Base-by-base conservation (phyloP, 2,888 invertebrate genomes). In the Ramazzottius varieornatus region DNA sequence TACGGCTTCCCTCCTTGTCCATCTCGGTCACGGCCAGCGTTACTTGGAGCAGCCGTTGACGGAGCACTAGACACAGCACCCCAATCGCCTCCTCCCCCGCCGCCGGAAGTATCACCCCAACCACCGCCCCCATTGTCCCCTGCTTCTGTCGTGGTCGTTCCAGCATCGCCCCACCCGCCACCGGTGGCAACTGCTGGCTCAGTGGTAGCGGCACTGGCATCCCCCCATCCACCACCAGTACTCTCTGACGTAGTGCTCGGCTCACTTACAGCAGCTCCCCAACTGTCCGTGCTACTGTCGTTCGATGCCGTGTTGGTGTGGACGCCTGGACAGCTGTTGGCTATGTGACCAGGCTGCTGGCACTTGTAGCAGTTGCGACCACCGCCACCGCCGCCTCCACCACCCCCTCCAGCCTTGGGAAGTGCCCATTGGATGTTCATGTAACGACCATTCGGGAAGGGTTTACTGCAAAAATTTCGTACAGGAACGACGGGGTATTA, bases 41-140 rank as follows among this genome's bases (percentile, higher is more conserved):
- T n/a, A n/a, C n/a, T n/a, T n/a, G n/a, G n/a, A n/a, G n/a, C n/a
- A n/a, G n/a, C n/a, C n/a, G n/a, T n/a, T n/a, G n/a, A n/a, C n/a
- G n/a, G n/a, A n/a, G n/a, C n/a, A n/a, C n/a, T n/a, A n/a, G n/a
- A n/a, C n/a, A n/a, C n/a, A n/a, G n/a, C n/a, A n/a, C n/a, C n/a
- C n/a, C n/a, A n/a, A n/a, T n/a, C n/a, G n/a, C n/a, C n/a, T n/a
- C n/a, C n/a, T n/a, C n/a, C n/a, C n/a, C n/a, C n/a, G n/a, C n/a
- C n/a, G n/a, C n/a, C n/a, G n/a, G n/a, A n/a, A 20, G 40, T 40
- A 40, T 40, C 40, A 8, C 40, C 40, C 40, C 63, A 65, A 33
- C 65, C 64, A 32, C 67, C 66, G 32, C 66, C 69, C 33, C 66
- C 69, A 2, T 68, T 68, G 2, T 66, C 68, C 20, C 69, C 66